These are phyloP conservation scores for Dicroscelio sp. DNA, from an alignment of 2,888 invertebrate genomes.

Conservation along the genomic window DNA sequence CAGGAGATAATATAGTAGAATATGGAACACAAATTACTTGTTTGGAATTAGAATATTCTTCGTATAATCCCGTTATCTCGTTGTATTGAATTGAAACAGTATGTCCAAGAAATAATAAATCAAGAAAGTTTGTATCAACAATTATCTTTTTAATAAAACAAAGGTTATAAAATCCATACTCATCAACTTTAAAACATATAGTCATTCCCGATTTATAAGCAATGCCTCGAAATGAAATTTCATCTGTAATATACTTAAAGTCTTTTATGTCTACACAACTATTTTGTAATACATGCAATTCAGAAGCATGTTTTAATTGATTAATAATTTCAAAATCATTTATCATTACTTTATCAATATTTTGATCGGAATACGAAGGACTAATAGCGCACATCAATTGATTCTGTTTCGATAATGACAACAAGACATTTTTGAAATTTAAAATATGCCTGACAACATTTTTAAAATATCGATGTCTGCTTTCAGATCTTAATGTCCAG, in stretches of 20 bases:
- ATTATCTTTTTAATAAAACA: neutral
- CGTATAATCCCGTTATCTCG: neutral
- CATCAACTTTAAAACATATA: neutral
- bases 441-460: constrained; percentile 50
- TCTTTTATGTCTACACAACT: neutral
- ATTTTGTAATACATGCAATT: neutral
- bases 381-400: too few relatives aligned
- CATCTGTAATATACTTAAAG: neutral
- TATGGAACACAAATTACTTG: neutral
- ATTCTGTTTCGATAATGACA: constrained; percentile 43
- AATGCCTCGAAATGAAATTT: neutral
- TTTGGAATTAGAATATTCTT: neutral
- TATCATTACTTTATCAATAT: neutral
- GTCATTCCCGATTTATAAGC: neutral
- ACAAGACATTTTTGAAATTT: constrained; percentile 81
- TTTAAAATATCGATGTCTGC: constrained; percentile 83
- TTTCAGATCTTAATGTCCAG: constrained; percentile 81
- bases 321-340: neutral
- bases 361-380: neutral
- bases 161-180: neutral
- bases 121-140: neutral
- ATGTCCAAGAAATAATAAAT: neutral
- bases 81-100: neutral
- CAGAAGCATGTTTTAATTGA: neutral
- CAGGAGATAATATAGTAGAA: neutral